phyloP scores from a whole-genome alignment of 2,113 vertebrate species.

The Anser brachyrhynchus region DNA sequence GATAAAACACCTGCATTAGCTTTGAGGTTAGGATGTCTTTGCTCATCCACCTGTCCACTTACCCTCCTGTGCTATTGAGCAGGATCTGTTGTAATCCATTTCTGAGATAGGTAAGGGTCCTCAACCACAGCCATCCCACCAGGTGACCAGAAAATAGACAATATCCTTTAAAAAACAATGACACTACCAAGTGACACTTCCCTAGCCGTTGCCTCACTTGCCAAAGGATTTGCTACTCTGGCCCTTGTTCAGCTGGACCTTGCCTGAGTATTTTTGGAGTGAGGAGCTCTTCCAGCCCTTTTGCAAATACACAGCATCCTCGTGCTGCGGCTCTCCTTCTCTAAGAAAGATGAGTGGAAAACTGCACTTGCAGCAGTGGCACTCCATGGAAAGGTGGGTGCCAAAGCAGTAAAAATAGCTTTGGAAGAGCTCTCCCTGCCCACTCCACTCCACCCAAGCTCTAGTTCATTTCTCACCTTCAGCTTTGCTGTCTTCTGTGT shows the following conservation, averaged over 20 bases:
- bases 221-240: background rate
- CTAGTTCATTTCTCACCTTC: background rate
- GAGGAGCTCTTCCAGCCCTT: background rate
- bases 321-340: background rate
- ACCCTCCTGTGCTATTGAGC: background rate
- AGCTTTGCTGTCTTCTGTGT: background rate
- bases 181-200: background rate
- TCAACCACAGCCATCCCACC: background rate
- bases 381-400: background rate
- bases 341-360: background rate
- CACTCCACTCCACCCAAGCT: background rate
- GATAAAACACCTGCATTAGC: background rate
- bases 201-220: background rate
- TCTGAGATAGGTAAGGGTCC: background rate
- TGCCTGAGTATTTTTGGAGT: background rate
- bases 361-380: background rate
- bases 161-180: background rate
- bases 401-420: background rate
- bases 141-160: background rate
- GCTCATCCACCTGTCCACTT: background rate
- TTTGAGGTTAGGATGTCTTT: background rate
- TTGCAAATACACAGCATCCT: background rate
- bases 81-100: background rate
- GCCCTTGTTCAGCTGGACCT: background rate
- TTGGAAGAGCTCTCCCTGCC: background rate